Base-by-base conservation (phyloP, 2,797 vertebrate genomes). In the Aplochiton taeniatus region DNA sequence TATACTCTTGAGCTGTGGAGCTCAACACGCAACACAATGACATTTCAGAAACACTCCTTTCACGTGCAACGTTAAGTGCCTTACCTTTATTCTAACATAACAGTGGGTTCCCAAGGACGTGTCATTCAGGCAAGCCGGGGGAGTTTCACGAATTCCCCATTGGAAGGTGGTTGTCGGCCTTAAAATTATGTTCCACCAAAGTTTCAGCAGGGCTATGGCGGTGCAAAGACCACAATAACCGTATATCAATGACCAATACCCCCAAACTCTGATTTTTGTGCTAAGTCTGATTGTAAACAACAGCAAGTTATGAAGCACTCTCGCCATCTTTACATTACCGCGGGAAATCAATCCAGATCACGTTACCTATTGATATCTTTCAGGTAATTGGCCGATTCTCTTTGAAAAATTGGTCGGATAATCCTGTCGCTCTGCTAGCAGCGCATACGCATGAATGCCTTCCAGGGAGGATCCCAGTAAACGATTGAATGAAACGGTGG, bases 91-190 rank as follows among this genome's bases (percentile, higher is more conserved):
- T 72, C 95, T 78, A 66, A 98, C 95, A 86, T 98, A 98, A 89
- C 96, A 98, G 92, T 98, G 97, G 61, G 97, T 98, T 72, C 97
- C 97, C 93, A 97, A 87, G 82, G 95, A 95, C 87, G 95, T 95
- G 93, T 98, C 96, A 87, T 89, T 94, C 78, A 98, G 86, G 83
- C 96, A 97, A 54, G 93, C 91, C 4, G 97, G 96, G 4, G 95
- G 93, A 58, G 89, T 91, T 65, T 96, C 94, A 20, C 96, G 91
- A 58, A 90, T 75, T 63, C 31, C 83, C 93, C 95, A 93, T 68
- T 90, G 93, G 84, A 97, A 96, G 88, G 95, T 96, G 68, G 88
- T 74, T 9, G 90, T 91, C 45, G 96, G 96, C 44, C 92, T 90
- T 61, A 90, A 77, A 66, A 95, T 76, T 75, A 96, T 82, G 94